Evolutionary conservation across 2,888 invertebrate genomes (phyloP), one percentile per base, ranked within the genome.

Genomic region (Parapristionchus giblindavisi): DNA sequence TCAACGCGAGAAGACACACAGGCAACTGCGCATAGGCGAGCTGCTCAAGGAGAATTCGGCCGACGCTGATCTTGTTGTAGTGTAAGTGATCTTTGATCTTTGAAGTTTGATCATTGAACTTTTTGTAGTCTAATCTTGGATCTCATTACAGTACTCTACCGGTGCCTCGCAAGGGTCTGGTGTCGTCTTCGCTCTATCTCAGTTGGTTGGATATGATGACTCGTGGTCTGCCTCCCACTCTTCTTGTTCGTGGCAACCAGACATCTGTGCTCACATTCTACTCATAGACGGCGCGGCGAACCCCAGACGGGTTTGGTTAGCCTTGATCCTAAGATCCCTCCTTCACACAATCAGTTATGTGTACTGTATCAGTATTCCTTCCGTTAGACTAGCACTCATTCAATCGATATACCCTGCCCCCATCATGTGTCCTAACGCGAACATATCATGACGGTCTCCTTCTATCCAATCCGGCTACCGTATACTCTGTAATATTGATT

Each of bases 151-250:
- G 93, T 92, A 96, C 97, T 6, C 90, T 97, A 78, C 96, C 96
- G 38, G 94, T 96, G 92, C 96, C 96, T 1, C 91, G 95, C 81
- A 95, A 95, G 84, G 94, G 93, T 60, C 93, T 93, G 0, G 93
- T 95, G 74, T 94, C 95, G 1, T 94, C 96, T 2, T 93, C 94
- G 0, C 90, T 97, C 68, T 97, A 96, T 90, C 94, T 96, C 94
- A 93, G 95, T 17, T 98, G 97, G 97, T 89, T 98, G 85, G 97
- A 97, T 90, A 92, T 93, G 86, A 91, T 98, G 84, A 94, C 95
- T 40, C 92, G 91, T 83, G 93, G 93, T 88, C 92, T 97, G 90
- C 96, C 95, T 51, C 96, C 97, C 0, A 93, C 94, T 88, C 91
- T 96, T 71, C 86, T 91, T 38, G 86, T 91, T 14, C 87, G 91